phyloP scores from a whole-genome alignment of 2,888 invertebrate genomes.

The Achlya flavicornis region DNA sequence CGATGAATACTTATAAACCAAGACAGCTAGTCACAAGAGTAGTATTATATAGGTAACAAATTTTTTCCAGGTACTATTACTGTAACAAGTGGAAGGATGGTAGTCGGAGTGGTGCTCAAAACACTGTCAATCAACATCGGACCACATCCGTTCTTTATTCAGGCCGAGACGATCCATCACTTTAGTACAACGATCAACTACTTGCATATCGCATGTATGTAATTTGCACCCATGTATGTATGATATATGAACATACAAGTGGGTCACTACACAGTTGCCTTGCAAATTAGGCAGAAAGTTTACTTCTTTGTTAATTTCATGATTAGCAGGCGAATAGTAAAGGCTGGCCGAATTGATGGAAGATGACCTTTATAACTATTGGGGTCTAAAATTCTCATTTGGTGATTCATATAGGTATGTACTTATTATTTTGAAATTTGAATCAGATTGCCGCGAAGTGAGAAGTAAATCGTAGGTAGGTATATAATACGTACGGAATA shows the following conservation, averaged over 20 bases:
- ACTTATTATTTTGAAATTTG: no score
- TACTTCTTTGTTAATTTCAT: not conserved
- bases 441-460: no score
- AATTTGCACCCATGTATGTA: not conserved
- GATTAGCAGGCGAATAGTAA: not conserved
- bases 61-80: constrained; percentile 37
- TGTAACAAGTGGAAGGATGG: constrained; percentile 33
- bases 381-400: not conserved
- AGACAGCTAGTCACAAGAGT: no score
- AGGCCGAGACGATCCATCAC: constrained; percentile 61
- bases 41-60: no score
- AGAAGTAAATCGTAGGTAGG: no score
- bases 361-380: not conserved
- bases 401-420: not conserved
- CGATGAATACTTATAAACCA: no score
- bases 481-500: no score
- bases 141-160: constrained; percentile 60
- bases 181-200: constrained; percentile 34
- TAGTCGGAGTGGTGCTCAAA: constrained; percentile 39
- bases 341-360: not conserved
- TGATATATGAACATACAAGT: not conserved
- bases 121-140: constrained; percentile 49
- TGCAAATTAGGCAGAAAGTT: constrained; percentile 1
- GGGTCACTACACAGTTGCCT: not conserved
- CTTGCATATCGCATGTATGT: not conserved